Evolutionary conservation across 1,140 invertebrate species (phyloP), one percentile per base, ranked within the genome.

Genomic region (Papilio xuthus): DNA sequence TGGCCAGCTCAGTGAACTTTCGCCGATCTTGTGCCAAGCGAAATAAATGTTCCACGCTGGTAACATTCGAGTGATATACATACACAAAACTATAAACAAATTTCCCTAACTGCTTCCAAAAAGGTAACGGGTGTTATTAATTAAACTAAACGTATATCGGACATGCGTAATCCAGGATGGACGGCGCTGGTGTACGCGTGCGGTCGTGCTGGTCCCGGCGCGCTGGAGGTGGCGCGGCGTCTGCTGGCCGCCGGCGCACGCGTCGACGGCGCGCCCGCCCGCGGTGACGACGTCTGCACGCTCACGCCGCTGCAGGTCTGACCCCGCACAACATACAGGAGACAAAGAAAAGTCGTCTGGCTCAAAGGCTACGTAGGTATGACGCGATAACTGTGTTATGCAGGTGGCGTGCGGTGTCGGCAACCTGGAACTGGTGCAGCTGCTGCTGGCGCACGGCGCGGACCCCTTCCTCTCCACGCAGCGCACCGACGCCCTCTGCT

Each of bases 401-500:
- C 93, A 90, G 96, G 95, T 97, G 78, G 97, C 97, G 0, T 96
- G 97, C 32, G 97, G 97, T 0, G 96, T 96, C 2, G 97, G 97
- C 4, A 97, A 97, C 81, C 91, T 96, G 63, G 97, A 98, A 82
- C 95, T 98, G 87, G 97, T 98, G 0, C 96, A 96, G 8, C 85
- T 98, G 9, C 94, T 98, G 1, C 88, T 98, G 20, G 96, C 96
- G 1, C 96, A 98, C 83, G 97, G 97, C 0, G 98, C 97, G 3
- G 97, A 98, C 85, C 97, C 97, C 0, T 98, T 98, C 90, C 94
- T 98, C 0, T 97, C 97, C 0, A 98, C 97, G 0, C 95, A 97
- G 78, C 95, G 97, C 69, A 97, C 97, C 83, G 97, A 98, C 84
- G 96, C 96, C 0, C 94, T 98, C 42, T 97, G 97, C 82, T 98